Evolutionary conservation across 2,888 invertebrate species (phyloP).

Genomic region (Helobdella robusta): DNA sequence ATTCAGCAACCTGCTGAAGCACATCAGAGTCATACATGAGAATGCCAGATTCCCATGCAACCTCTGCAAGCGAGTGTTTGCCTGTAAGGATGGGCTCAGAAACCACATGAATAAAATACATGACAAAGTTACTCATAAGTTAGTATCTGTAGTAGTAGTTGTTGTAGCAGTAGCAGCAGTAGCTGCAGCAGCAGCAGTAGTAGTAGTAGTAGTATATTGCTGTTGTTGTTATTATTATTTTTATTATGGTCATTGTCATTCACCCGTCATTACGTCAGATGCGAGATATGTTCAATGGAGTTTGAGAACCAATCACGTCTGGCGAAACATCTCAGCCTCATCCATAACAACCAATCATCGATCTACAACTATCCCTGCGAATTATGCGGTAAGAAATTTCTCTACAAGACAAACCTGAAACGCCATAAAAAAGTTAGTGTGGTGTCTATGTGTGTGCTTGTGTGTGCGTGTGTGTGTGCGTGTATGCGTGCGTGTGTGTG

Average conservation of each 20-base stretch:
- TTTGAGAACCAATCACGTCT: slow-evolving; percentile 24
- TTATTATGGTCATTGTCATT: not conserved
- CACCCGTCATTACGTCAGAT: slow-evolving; percentile 1
- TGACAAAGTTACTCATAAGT: slow-evolving; percentile 21
- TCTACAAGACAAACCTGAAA: slow-evolving; percentile 26
- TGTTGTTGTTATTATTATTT: not conserved
- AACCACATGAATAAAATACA: slow-evolving; percentile 24
- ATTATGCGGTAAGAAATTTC: slow-evolving; percentile 22
- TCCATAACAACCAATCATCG: slow-evolving; percentile 21
- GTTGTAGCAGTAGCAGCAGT: not conserved
- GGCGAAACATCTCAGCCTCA: slow-evolving; percentile 25
- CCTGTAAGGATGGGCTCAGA: slow-evolving; percentile 24
- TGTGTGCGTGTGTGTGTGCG: no score
- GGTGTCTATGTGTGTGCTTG: not conserved
- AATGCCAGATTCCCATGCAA: slow-evolving; percentile 24
- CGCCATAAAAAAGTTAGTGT: slow-evolving; percentile 25
- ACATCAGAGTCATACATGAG: slow-evolving; percentile 24
- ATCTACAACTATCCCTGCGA: slow-evolving; percentile 25
- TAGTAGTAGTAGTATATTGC: not conserved
- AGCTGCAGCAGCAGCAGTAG: not conserved
- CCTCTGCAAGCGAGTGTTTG: slow-evolving; percentile 21
- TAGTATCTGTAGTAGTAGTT: not conserved
- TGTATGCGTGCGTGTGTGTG: no score
- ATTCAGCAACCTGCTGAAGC: slow-evolving; percentile 26
- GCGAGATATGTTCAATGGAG: slow-evolving; percentile 23